phyloP scores from a whole-genome alignment of 1,140 invertebrate genomes.

The Agrilus planipennis region DNA sequence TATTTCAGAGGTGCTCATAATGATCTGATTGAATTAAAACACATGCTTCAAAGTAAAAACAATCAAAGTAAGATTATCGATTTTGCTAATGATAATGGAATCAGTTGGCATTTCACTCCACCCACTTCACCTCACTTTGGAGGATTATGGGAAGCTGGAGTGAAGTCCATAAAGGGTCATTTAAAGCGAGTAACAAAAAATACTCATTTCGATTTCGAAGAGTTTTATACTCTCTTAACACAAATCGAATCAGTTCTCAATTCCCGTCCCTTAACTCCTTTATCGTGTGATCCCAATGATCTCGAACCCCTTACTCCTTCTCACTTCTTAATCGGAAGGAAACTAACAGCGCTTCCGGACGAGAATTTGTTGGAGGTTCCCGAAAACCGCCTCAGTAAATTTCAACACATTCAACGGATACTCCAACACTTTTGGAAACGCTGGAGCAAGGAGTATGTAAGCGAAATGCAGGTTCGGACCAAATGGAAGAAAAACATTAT shows the following conservation, averaged over 20 bases:
- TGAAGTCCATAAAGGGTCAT: not conserved
- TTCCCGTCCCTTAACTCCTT: not conserved
- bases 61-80: not conserved
- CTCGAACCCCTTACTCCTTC: not conserved
- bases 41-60: not conserved
- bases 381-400: not conserved
- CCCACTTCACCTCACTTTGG: conserved; percentile 2
- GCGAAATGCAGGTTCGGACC: not conserved
- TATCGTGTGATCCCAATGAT: not conserved
- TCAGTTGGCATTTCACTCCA: not conserved
- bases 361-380: not conserved
- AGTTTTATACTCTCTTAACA: not conserved
- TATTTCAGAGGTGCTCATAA: not conserved
- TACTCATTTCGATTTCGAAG: not conserved
- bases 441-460: not conserved
- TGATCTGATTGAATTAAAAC: not conserved
- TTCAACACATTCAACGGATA: not conserved
- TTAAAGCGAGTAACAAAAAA: not conserved
- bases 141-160: conserved; percentile 1
- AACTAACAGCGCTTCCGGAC: not conserved
- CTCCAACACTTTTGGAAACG: not conserved
- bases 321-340: not conserved
- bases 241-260: conserved; percentile 1
- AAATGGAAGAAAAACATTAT: not conserved
- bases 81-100: not conserved